Evolutionary conservation across 1,140 invertebrate genomes (phyloP).

Genomic region (Drosophila guanche): DNA sequence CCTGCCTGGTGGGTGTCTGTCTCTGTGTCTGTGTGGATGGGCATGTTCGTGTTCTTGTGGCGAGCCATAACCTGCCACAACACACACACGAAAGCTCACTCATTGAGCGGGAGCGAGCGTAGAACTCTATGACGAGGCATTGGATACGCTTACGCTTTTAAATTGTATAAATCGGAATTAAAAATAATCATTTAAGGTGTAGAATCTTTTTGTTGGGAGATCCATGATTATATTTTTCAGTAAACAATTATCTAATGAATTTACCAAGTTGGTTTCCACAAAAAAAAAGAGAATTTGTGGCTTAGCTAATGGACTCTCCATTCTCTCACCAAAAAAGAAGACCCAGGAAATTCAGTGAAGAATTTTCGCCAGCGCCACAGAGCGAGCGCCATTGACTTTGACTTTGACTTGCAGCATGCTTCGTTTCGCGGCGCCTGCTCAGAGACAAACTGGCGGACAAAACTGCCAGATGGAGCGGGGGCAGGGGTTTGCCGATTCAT

Average conservation of each 20-base stretch:
- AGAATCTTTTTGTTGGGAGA: no score
- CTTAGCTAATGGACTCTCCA: constrained; percentile 17
- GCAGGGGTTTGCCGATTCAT: constrained; percentile 22
- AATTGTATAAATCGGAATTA: no score
- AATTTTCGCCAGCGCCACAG: constrained; percentile 36
- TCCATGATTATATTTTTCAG: no score
- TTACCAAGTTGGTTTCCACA: no score
- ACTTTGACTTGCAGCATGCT: constrained; percentile 68
- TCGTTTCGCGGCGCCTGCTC: constrained; percentile 3
- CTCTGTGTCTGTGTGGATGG: constrained; percentile 17
- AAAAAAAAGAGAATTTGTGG: no score
- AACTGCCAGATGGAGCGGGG: neutral
- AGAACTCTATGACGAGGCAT: neutral
- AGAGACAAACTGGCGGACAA: constrained; percentile 7
- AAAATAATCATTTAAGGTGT: no score
- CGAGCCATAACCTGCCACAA: constrained; percentile 74
- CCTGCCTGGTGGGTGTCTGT: constrained; percentile 32
- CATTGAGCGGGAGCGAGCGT: constrained; percentile 8
- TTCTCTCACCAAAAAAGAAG: constrained; percentile 10
- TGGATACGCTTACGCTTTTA: no score
- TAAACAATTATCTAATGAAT: no score
- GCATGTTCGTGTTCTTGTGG: constrained; percentile 36
- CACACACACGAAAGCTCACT: constrained; percentile 49
- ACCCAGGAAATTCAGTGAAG: constrained; percentile 22
- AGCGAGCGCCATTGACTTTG: constrained; percentile 58